Percentiles rank a stretch among this genome's conserved stretches.
Conservation (phyloP, 2,113 vertebrate genomes). For the Erythrocercus mccallii region DNA sequence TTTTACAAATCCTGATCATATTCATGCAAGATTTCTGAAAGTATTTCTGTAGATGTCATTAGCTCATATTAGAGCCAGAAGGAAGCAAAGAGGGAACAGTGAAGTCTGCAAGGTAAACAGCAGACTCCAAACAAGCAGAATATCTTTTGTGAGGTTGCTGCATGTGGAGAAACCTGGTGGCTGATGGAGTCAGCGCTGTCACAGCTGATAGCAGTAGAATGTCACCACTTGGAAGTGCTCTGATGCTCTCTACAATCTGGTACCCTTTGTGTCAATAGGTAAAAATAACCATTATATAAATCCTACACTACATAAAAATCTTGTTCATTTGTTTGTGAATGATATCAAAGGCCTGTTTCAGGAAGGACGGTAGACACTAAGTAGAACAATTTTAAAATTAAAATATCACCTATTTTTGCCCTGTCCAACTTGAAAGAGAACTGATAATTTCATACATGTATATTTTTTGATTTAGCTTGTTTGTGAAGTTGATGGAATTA, state of each 20-base stretch:
- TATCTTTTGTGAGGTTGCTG: not conserved
- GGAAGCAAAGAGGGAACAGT: not conserved
- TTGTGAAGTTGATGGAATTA: not conserved
- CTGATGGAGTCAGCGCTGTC: not conserved
- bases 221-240: fast-evolving
- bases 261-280: not conserved
- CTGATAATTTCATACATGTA: not conserved
- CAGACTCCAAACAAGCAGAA: fast-evolving
- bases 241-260: not conserved
- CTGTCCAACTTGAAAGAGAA: not conserved
- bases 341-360: not conserved
- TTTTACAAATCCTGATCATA: not conserved
- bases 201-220: not conserved
- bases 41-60: not conserved
- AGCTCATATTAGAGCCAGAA: not conserved
- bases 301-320: not conserved
- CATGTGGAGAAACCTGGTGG: not conserved
- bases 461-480: not conserved
- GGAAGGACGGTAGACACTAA: not conserved
- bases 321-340: not conserved
- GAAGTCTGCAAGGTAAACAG: not conserved
- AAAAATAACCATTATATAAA: not conserved
- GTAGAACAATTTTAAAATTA: not conserved
- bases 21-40: not conserved
- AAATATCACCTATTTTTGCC: not conserved